phyloP scores from a whole-genome alignment of 1,140 invertebrate genomes.

The Formica exsecta region DNA sequence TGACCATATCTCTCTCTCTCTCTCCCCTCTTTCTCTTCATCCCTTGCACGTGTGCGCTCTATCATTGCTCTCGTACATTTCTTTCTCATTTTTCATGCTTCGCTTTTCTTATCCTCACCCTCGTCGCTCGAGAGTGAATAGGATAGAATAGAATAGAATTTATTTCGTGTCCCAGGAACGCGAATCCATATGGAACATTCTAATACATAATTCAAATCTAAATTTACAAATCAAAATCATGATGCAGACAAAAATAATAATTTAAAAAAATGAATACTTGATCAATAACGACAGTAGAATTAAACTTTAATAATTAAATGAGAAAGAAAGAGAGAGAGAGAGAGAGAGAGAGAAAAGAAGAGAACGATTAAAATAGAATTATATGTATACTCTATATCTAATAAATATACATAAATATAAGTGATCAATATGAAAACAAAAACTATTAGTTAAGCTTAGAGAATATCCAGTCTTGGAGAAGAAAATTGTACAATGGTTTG shows the following conservation, averaged over 20 bases:
- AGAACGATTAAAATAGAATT: not conserved
- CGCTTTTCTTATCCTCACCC: conserved; percentile 23
- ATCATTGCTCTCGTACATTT: conserved; percentile 64
- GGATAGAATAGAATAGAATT: conserved; percentile 3
- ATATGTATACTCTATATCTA: not conserved
- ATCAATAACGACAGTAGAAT: not conserved
- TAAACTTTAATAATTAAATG: not conserved
- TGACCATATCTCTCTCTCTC: conserved; percentile 53
- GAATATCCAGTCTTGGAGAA: not conserved
- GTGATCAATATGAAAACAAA: not conserved
- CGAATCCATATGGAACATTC: not conserved
- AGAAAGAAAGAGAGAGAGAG: conserved; percentile 5
- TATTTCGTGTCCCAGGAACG: not conserved
- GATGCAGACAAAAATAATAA: not conserved
- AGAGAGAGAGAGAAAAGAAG: not conserved
- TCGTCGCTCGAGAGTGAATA: conserved; percentile 20
- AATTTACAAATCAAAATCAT: not conserved
- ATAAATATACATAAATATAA: not conserved
- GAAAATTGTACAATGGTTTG: conserved; percentile 23
- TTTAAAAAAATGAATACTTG: not conserved
- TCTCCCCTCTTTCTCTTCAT: too few relatives aligned
- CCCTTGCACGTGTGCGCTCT: conserved; percentile 32
- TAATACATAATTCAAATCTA: not conserved
- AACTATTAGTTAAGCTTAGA: too few relatives aligned
- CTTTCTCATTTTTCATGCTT: conserved; percentile 55